Evolutionary conservation across 2,113 vertebrate species (phyloP), one percentile per base, ranked within the genome.

Genomic region (Dasyurus viverrinus): DNA sequence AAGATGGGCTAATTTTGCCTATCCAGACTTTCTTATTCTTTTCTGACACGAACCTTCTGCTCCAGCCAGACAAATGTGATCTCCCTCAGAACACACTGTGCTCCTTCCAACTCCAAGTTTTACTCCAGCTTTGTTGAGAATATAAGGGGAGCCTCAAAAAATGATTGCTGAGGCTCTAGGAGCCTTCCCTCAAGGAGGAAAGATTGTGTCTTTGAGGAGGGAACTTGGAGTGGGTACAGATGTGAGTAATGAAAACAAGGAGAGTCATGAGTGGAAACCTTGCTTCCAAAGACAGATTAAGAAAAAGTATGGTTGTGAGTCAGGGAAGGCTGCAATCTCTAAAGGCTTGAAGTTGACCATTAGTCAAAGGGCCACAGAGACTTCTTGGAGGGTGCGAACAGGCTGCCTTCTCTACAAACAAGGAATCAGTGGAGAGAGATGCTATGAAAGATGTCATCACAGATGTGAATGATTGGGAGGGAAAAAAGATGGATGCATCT

Each of bases 271-370:
- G 92, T 91, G 89, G 95, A 95, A 91, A 48, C 53, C 48, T 91
- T 90, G 36, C 68, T 53, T 54, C 76, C 94, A 95, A 96, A 0
- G 42, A 95, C 76, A 97, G 94, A 95, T 1, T 9, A 94, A 93
- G 52, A 96, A 93, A 93, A 92, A 91, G 92, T 42, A 23, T 23
- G 7, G n/a, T 23, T 84, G 6, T 84, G 68, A 84, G 68, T 42
- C n/a, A 23, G 22, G 68, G 68, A 84, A 42, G 1, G 8, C 6
- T 42, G 7, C 68, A 84, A 8, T 84, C 68, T 84, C 68, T 19
- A 19, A 84, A 84, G 16, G n/a, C 42, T 23, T 23, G 19, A 42
- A 42, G 36, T 42, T 42, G n/a, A 84, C n/a, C 68, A 42, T 42
- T 19, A 84, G n/a, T 36, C 36, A 84, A 42, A 42, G 7, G 16